Evolutionary conservation across 1,140 invertebrate species (phyloP).

Genomic region (Oreohelix idahoensis): DNA sequence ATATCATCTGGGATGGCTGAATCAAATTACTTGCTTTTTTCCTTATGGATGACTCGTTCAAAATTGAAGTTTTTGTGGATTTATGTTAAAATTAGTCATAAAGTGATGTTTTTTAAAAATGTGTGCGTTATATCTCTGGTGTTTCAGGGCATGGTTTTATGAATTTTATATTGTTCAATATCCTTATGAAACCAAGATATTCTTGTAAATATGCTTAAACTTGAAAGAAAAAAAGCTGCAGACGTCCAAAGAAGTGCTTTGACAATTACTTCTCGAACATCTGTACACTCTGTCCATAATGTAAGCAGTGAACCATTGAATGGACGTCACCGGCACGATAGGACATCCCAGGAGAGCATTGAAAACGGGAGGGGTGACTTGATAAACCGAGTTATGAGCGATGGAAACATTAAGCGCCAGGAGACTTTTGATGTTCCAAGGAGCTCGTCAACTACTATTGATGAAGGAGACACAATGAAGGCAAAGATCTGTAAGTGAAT

Average conservation of each 20-base stretch:
- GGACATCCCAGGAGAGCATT: not conserved
- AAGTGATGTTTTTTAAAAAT: too few relatives aligned
- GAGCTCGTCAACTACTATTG: slow-evolving; percentile 8
- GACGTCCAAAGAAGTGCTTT: slow-evolving; percentile 19
- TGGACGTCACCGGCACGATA: not conserved
- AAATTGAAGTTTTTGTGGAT: too few relatives aligned
- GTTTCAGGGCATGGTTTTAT: too few relatives aligned
- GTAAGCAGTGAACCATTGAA: slow-evolving; percentile 12
- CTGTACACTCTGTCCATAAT: not conserved
- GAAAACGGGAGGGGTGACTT: not conserved
- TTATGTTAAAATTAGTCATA: too few relatives aligned
- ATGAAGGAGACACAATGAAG: slow-evolving; percentile 59
- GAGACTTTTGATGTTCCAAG: slow-evolving; percentile 11
- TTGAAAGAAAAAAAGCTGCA: slow-evolving; percentile 68
- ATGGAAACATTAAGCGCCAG: slow-evolving; percentile 18
- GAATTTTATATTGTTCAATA: slow-evolving; percentile 17
- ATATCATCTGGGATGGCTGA: too few relatives aligned
- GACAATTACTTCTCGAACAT: not conserved
- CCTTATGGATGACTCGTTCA: too few relatives aligned
- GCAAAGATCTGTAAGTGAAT: slow-evolving; percentile 65
- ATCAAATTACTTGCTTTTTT: too few relatives aligned
- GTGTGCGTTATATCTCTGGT: too few relatives aligned
- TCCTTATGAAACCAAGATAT: slow-evolving; percentile 64
- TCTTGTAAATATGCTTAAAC: slow-evolving; percentile 73
- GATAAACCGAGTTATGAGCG: slow-evolving; percentile 3